A percentile compares a stretch with the other conserved stretches of the same genome.
phyloP scores from a whole-genome alignment of 2,888 invertebrate genomes.

The Noctua janthe region DNA sequence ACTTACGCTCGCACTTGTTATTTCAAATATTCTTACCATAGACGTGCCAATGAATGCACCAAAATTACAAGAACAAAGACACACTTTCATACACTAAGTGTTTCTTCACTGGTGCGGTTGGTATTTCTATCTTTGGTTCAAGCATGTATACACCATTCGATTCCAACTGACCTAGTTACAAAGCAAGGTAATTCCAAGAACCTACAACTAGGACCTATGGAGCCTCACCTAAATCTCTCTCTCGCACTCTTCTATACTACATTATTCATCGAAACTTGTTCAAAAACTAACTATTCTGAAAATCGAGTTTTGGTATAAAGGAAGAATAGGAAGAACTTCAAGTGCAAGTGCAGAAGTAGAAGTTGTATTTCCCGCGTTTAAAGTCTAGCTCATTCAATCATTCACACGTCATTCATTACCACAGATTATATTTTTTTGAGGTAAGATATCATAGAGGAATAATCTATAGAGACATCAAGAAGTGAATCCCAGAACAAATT shows the following conservation, averaged over 20 bases:
- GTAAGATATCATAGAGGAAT: background rate
- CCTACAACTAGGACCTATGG: too few species aligned
- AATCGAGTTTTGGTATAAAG: too few species aligned
- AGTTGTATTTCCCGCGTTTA: constrained; percentile 25
- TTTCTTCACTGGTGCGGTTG: background rate
- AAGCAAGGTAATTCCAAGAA: background rate
- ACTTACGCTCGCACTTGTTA: too few species aligned
- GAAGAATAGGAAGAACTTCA: background rate
- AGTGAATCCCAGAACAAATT: background rate
- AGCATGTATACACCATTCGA: background rate
- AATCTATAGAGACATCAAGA: background rate
- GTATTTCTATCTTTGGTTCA: background rate
- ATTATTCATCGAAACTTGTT: background rate
- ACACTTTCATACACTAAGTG: background rate
- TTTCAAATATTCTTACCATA: background rate
- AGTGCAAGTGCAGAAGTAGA: background rate
- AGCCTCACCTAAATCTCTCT: too few species aligned
- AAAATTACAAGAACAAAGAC: background rate
- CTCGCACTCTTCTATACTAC: too few species aligned
- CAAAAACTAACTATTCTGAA: background rate
- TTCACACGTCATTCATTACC: background rate
- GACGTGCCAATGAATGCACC: background rate
- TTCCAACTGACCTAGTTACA: background rate
- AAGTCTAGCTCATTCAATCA: background rate
- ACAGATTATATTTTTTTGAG: constrained; percentile 4